Evolutionary conservation across 2,113 vertebrate species (phyloP).

Genomic region (Cololabis saira): DNA sequence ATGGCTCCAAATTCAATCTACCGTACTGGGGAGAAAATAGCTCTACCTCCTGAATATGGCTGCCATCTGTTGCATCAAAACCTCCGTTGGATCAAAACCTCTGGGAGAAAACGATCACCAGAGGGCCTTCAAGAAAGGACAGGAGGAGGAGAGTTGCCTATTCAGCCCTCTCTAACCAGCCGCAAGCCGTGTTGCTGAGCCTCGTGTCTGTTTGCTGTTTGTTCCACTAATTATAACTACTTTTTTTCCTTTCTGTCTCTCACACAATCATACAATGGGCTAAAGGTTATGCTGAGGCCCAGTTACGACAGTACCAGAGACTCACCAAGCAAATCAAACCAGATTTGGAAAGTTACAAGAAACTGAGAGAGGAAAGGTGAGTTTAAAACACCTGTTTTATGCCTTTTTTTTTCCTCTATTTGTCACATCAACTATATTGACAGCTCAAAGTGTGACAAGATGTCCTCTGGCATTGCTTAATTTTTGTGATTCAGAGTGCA

Average conservation of each 20-base stretch:
- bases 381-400: constrained; percentile 26
- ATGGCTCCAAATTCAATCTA: constrained; percentile 47
- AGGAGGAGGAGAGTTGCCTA: constrained; percentile 16
- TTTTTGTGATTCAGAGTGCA: too few species aligned
- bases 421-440: too few species aligned
- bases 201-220: constrained; percentile 65
- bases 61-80: constrained; percentile 66
- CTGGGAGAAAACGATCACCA: constrained; percentile 54
- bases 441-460: too few species aligned
- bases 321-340: constrained; percentile 95
- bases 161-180: constrained; percentile 42
- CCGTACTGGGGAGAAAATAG: background rate
- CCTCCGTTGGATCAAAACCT: constrained; percentile 49
- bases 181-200: constrained; percentile 48
- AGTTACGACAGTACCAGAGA: constrained; percentile 94
- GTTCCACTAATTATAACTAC: constrained; percentile 67
- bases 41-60: constrained; percentile 57
- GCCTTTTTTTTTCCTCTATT: too few species aligned
- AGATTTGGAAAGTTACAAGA: constrained; percentile 90
- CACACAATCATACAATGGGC: constrained; percentile 19
- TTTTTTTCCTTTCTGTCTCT: constrained; percentile 16
- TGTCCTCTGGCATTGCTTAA: too few species aligned
- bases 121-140: constrained; percentile 37
- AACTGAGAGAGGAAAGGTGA: constrained; percentile 87
- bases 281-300: constrained; percentile 94